phyloP scores from a whole-genome alignment of 2,888 invertebrate genomes.

The Diaprepes abbreviatus region DNA sequence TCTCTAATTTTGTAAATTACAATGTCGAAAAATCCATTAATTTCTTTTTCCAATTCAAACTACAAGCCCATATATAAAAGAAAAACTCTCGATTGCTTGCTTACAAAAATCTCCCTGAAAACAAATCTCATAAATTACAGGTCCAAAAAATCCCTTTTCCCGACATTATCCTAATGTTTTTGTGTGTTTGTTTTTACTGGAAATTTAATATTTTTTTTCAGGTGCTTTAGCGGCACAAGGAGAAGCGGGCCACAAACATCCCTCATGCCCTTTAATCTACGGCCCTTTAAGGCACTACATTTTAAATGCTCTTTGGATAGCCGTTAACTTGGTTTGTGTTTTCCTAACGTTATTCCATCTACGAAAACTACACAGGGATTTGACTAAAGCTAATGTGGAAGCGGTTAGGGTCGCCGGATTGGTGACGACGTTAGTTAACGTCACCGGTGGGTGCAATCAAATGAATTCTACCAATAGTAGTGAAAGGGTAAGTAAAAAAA shows the following conservation, averaged over 20 bases:
- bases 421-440: slow-evolving; percentile 86
- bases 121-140: too few species aligned
- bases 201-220: slow-evolving; percentile 57
- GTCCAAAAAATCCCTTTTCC: too few species aligned
- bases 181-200: neutral
- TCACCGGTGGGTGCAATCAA: slow-evolving; percentile 72
- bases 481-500: slow-evolving; percentile 53
- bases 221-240: slow-evolving; percentile 87
- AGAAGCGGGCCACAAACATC: slow-evolving; percentile 81
- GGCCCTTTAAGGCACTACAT: slow-evolving; percentile 92
- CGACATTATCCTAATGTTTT: neutral
- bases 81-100: too few species aligned
- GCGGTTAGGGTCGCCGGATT: slow-evolving; percentile 86
- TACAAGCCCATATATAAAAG: too few species aligned
- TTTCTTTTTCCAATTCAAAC: too few species aligned
- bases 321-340: slow-evolving; percentile 89
- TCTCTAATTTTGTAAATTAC: too few species aligned
- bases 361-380: slow-evolving; percentile 83
- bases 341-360: slow-evolving; percentile 87
- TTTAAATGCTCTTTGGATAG: slow-evolving; percentile 91
- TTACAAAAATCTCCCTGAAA: too few species aligned
- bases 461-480: slow-evolving; percentile 40
- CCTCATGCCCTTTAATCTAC: slow-evolving; percentile 88
- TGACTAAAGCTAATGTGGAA: slow-evolving; percentile 87
- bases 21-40: too few species aligned